Base-by-base conservation (phyloP, 2,113 vertebrate genomes). In the Orientallactaga bullata region DNA sequence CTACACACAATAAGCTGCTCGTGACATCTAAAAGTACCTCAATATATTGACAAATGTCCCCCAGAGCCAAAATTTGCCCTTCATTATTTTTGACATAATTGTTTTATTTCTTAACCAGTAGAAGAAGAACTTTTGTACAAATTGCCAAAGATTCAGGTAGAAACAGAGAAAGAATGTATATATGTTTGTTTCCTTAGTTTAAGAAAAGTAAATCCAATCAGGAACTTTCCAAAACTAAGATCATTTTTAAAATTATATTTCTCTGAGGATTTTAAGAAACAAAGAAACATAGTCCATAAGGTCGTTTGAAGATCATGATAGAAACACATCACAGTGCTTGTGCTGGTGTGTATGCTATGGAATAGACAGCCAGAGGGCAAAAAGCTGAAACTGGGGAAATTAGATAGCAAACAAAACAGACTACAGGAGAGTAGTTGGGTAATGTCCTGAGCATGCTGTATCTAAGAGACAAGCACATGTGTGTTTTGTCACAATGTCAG, bases 331-430 rank as follows among this genome's bases (percentile, higher is more conserved):
- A 89, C 3, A 65, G 79, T 15, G 82, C 72, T 3, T 10, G 10
- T 78, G 26, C n/a, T n/a, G 58, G 20, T n/a, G 26, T 42, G 18
- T 66, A 9, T 61, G 71, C 60, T 23, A 2, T 5, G 30, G 47
- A 68, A 20, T 90, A 16, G 18, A 3, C 55, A 72, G 13, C n/a
- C 32, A n/a, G 61, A 76, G 71, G 37, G 63, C 65, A 85, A 76
- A 93, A 88, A 88, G 18, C 26, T 73, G 61, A 20, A 88, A 42
- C 66, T 73, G 32, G 37, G 32, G 30, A 95, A 72, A 90, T 90
- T 39, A 77, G 23, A 72, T 21, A 47, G 24, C 37, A 88, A 66
- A 88, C 30, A 85, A 78, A 93, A 85, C 42, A 80, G 0, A 37
- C 90, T 21, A 77, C 16, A 89, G 23, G 73, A n/a, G 8, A 71